These are phyloP conservation scores for Smittia sp. DNA, from an alignment of 2,888 invertebrate genomes.

Conservation along the genomic window DNA sequence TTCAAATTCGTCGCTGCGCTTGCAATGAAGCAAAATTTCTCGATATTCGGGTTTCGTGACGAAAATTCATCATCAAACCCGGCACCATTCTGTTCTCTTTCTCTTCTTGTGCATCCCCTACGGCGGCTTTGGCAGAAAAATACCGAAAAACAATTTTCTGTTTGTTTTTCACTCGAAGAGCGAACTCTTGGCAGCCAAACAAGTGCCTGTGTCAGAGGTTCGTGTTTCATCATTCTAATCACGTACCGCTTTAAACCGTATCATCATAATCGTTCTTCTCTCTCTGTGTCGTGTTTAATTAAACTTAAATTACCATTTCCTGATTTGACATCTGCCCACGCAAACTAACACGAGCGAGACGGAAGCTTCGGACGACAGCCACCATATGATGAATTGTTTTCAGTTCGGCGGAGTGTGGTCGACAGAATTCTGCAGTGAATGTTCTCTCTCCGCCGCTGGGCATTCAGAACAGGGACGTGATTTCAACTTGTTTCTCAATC, in stretches of 20 bases:
- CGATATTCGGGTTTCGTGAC: neutral
- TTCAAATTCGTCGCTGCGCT: neutral
- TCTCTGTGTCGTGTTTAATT: conserved; percentile 33
- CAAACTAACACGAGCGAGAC: neutral
- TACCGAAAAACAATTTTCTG: neutral
- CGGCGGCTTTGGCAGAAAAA: neutral
- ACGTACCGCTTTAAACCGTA: conserved; percentile 23
- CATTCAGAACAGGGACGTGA: conserved; percentile 9
- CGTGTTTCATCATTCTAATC: conserved; percentile 28
- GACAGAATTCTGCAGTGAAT: neutral
- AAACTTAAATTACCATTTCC: conserved; percentile 33
- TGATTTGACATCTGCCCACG: conserved; percentile 25
- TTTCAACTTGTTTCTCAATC: conserved; percentile 7
- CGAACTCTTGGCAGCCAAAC: neutral
- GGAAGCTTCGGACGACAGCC: neutral
- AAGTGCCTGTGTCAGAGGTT: conserved; percentile 14
- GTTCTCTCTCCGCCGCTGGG: conserved; percentile 13
- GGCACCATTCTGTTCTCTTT: neutral
- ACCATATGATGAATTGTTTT: neutral
- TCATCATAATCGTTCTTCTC: conserved; percentile 26
- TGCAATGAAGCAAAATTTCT: neutral
- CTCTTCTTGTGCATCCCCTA: conserved; percentile 7
- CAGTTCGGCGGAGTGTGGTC: neutral
- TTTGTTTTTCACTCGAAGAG: conserved; percentile 8
- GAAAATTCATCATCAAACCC: conserved; percentile 18